Conservation (phyloP, 1,140 invertebrate genomes). For the Tetramorium parvispinum region DNA sequence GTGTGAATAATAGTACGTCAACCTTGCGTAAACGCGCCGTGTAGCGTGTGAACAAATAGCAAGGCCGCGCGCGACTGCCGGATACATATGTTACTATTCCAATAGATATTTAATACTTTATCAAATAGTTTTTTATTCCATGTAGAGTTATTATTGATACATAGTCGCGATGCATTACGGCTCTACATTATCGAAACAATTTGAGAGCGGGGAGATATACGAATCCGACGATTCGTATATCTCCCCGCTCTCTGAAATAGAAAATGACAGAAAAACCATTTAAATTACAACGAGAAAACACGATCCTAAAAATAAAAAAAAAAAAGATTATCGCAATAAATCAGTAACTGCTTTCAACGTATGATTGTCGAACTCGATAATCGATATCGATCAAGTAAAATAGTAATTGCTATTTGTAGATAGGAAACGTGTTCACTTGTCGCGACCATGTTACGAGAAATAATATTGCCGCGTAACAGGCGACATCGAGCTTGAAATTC, state of each 20-base stretch:
- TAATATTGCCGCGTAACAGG: conserved; percentile 1
- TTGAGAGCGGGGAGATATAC: too few relatives aligned
- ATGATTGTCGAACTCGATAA: neutral
- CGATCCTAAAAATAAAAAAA: neutral
- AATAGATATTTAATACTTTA: neutral
- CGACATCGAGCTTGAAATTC: conserved; percentile 8
- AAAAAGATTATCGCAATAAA: neutral
- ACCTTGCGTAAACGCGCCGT: neutral
- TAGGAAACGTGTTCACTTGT: neutral
- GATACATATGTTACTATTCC: too few relatives aligned
- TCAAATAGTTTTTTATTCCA: neutral
- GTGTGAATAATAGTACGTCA: neutral
- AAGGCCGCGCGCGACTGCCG: neutral
- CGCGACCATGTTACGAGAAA: neutral
- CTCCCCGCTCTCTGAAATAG: neutral
- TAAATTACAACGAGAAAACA: neutral
- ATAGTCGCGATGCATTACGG: neutral
- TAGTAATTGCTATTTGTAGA: conserved; percentile 10
- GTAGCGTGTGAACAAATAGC: neutral
- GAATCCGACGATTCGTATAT: neutral
- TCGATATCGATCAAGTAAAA: neutral
- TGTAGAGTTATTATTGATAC: neutral
- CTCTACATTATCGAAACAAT: neutral
- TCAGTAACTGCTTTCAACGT: neutral
- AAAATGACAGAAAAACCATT: neutral